Base-by-base conservation (phyloP, 1,140 invertebrate genomes). In the Leptinotarsa defecta region DNA sequence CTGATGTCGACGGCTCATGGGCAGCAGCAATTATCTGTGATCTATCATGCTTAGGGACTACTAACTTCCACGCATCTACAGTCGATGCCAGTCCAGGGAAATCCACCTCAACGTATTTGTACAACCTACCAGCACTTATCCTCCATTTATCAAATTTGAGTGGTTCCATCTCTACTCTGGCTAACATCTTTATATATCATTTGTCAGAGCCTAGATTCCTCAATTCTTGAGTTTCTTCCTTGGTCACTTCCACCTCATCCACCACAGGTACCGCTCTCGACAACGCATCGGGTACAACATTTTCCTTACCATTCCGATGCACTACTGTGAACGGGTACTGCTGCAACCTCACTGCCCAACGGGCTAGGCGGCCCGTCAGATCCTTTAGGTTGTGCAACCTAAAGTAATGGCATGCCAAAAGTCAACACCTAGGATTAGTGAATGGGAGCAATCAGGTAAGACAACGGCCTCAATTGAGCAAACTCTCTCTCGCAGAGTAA, bases 311-410 rank as follows among this genome's bases (percentile, higher is more conserved):
- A 2, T 71, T 74, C 0, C 48, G 8, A 5, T 74, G 73, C 0
- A 70, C 13, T 70, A 70, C 69, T 4, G 62, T 43, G 13, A 24
- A 73, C 4, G 20, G 11, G 43, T 22, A 74, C 6, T n/a, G 65
- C 22, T 70, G 19, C 1, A 74, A 48, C 3, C 73, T 57, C 6
- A 73, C 11, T 3, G 61, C 71, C 61, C 71, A 73, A 19, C 71
- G 52, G 0, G 22, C 73, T 15, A 81, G 57, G 62, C 80, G 57
- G 1, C 74, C 76, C 3, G 24, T 27, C 49, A 68, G 82, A 57
- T 85, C 76, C 67, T 85, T 86, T 0, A 84, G 72, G 1, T 81
- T 81, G 13, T 81, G 67, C 87, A 8, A 84, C 52, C 2, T n/a
- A n/a, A n/a, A n/a, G n/a, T n/a, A n/a, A n/a, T n/a, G n/a, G n/a